Base-by-base conservation (phyloP, 2,113 vertebrate genomes). In the Peromyscus leucopus region DNA sequence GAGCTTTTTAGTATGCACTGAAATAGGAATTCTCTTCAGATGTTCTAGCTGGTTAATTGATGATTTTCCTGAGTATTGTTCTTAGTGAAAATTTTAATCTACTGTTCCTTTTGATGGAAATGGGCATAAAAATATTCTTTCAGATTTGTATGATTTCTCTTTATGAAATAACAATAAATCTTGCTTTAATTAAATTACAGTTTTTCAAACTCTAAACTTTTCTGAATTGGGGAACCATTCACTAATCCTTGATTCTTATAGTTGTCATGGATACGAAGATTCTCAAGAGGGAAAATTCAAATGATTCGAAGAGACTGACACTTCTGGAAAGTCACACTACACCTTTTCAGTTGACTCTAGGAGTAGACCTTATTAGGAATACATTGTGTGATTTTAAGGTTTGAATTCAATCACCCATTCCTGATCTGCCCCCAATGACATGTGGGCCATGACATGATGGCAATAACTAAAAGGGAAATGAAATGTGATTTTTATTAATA, bases 251-350 rank as follows among this genome's bases (percentile, higher is more conserved):
- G 17, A 72, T 33, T 42, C 36, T 97, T 89, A 42, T 22, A 93
- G 94, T 89, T 97, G 93, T 97, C 96, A 95, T 97, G 92, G 91
- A 93, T 95, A 97, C 96, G 57, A 96, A 17, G 24, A 87, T 65
- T 96, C 94, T 95, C 91, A 96, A 95, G 94, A 95, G 76, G 80
- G 42, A 16, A 96, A 84, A 95, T 94, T 96, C 94, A 96, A 97
- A 95, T 94, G 78, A 97, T 89, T 96, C 84, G 79, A 92, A 93
- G 92, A 95, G 84, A 57, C 6, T 97, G 96, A 94, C 94, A 96
- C 91, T 96, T 89, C 57, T 98, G 89, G 63, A 95, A 78, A 97
- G 26, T 67, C 31, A 42, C 55, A n/a, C 61, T 69, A 15, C 55
- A 97, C 72, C 90, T 90, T 94, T 88, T 87, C 42, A 91, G 74